Conservation (phyloP, 1,140 invertebrate genomes). For the Propsilocerus akamusi region DNA sequence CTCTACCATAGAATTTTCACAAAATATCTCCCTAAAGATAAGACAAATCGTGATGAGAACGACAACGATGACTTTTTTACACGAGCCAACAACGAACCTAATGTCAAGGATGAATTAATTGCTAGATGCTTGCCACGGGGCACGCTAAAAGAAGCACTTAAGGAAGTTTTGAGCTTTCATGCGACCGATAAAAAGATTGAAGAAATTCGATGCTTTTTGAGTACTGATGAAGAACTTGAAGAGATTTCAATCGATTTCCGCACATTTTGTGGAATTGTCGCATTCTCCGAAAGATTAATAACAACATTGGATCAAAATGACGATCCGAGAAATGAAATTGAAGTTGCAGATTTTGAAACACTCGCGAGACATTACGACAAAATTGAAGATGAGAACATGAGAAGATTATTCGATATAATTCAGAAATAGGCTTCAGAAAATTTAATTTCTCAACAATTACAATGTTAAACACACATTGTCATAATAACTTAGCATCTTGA, state of each 20-base stretch:
- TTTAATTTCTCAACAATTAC: too few species aligned
- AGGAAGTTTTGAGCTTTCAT: constrained; percentile 21
- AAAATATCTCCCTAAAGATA: constrained; percentile 12
- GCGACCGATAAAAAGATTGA: constrained; percentile 17
- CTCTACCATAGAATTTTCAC: constrained; percentile 27
- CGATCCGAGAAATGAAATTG: constrained; percentile 20
- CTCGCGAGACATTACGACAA: constrained; percentile 12
- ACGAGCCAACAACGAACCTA: background rate
- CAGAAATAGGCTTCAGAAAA: too few species aligned
- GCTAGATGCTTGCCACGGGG: constrained; percentile 16
- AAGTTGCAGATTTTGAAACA: constrained; percentile 21
- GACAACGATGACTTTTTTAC: constrained; percentile 12
- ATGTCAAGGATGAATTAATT: constrained; percentile 10
- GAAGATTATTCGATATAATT: constrained; percentile 15
- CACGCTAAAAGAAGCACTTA: constrained; percentile 15
- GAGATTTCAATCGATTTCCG: constrained; percentile 24
- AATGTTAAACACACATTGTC: too few species aligned
- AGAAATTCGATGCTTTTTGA: constrained; percentile 8
- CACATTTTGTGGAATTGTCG: constrained; percentile 36
- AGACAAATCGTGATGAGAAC: background rate
- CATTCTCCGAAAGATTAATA: constrained; percentile 28
- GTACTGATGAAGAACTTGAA: constrained; percentile 8
- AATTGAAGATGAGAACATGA: constrained; percentile 8
- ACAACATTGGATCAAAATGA: constrained; percentile 19
- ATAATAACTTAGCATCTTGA: too few species aligned